Base-by-base conservation (phyloP, 2,888 invertebrate genomes). In the Branchellion lobata region DNA sequence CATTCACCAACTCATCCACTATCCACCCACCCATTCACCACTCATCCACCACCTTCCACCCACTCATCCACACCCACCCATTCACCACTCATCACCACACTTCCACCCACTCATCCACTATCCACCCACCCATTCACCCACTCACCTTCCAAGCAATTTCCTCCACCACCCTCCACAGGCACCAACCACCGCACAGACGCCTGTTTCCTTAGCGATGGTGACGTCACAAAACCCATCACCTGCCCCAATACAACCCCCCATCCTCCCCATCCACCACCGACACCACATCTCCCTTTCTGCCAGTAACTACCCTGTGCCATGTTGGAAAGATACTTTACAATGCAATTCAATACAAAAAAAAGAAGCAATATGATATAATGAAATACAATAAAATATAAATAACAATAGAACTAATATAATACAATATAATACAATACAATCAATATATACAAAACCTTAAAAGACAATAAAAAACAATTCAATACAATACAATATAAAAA, bases 191-290 rank as follows among this genome's bases (percentile, higher is more conserved):
- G 94, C 21, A 96, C 89, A 0, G 93, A 93, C 0, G 95, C 95
- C 86, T 94, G 95, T 88, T 95, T 95, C 86, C 95, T 93, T 84
- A 94, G 94, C 87, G 94, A 96, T 86, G 94, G 94, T 87, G 96
- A 96, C 0, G 94, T 93, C 81, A 96, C 89, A 78, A 96, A 91
- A 1, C 95, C 95, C 78, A 93, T 90, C 79, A 96, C 91, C 89
- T 96, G 95, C 81, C 91, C 92, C 5, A 87, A 87, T 1, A 92
- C 85, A 1, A 92, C 85, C 81, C 91, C 92, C 5, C 87, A 87
- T 1, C 92, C 85, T 1, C 92, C 85, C 72, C 86, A 92, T 85
- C 94, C 94, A 80, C 91, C 89, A 87, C 95, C 89, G 0, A 94
- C 94, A 0, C 96, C 94, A 83, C 96, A 92, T 86, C 96, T 96